Conservation (phyloP, 2,888 invertebrate genomes). For the Caenorhabditis macrosperma region DNA sequence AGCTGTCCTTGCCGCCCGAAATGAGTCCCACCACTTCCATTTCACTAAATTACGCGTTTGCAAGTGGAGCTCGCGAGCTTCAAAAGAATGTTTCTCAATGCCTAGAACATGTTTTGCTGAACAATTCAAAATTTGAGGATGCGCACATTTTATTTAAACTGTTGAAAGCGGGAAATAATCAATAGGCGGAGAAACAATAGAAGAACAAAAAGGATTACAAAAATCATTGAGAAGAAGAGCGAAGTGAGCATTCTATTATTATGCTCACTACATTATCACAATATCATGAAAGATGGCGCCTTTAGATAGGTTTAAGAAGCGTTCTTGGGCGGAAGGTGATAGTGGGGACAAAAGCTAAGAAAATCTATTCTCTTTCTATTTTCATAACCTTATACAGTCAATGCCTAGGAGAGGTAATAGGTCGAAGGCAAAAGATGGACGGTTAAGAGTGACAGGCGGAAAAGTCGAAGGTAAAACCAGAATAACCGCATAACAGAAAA, state of each 20-base stretch:
- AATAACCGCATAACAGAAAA: constrained; percentile 30
- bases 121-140: constrained; percentile 14
- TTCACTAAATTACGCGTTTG: neutral
- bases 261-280: constrained; percentile 53
- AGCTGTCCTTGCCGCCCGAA: constrained; percentile 99
- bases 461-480: constrained; percentile 27
- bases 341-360: constrained; percentile 26
- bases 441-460: constrained; percentile 2
- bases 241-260: constrained; percentile 21
- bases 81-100: neutral
- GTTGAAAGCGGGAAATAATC: neutral
- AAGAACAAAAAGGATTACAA: neutral
- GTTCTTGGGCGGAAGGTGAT: neutral
- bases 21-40: constrained; percentile 79
- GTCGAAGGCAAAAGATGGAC: constrained; percentile 29
- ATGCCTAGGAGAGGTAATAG: constrained; percentile 42
- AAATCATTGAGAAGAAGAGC: constrained; percentile 17
- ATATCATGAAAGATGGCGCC: constrained; percentile 29
- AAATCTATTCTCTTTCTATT: constrained; percentile 52
- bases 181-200: constrained; percentile 1
- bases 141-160: constrained; percentile 3
- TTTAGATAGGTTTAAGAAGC: neutral
- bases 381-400: constrained; percentile 39
- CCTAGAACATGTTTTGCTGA: neutral
- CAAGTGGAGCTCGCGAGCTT: neutral